Base-by-base conservation (phyloP, 2,888 invertebrate genomes). In the Acleris holmiana region DNA sequence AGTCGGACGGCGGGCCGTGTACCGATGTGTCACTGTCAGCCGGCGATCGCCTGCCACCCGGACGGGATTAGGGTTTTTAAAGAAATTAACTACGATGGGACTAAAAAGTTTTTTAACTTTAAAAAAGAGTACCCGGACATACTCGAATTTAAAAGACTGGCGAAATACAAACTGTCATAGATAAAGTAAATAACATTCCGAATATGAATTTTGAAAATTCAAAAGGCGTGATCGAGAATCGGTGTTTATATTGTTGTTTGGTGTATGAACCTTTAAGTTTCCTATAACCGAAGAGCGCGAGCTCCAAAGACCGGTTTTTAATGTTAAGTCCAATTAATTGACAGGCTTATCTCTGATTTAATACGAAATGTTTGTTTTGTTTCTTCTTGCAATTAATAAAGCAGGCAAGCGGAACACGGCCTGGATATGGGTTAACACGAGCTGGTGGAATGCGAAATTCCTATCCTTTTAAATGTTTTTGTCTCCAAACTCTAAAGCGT, bases 1-100 rank as follows among this genome's bases (percentile, higher is more conserved):
- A 91, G 82, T 86, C 78, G 86, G 89, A 89, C 89, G 83, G 84
- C 85, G 86, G 69, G 80, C 84, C 91, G 74, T 93, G 93, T 92
- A 92, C 87, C 91, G 86, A 93, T 93, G 91, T 91, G 93, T 93
- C 93, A 93, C 89, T 92, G 93, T 93, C 93, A 93, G 76, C 75
- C 85, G 74, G 74, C 86, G 83, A 85, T 84, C 84, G 87, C 78
- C 82, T 79, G 80, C 80, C 77, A 73, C 78, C 79, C 76, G 73
- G 76, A 74, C 77, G 73, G 91, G 91, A 90, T 91, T 91, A 91
- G 81, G 79, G 76, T 85, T 89, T 89, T 88, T 83, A 85, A 90
- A 89, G 85, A 87, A 88, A 88, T 88, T 85, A 84, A 82, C 78
- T 66, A 67, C 73, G 77, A 83, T 82, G 77, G 73, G 75, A 69